Evolutionary conservation across 2,797 vertebrate genomes (phyloP).

Genomic region (Rhinichthys osculus): DNA sequence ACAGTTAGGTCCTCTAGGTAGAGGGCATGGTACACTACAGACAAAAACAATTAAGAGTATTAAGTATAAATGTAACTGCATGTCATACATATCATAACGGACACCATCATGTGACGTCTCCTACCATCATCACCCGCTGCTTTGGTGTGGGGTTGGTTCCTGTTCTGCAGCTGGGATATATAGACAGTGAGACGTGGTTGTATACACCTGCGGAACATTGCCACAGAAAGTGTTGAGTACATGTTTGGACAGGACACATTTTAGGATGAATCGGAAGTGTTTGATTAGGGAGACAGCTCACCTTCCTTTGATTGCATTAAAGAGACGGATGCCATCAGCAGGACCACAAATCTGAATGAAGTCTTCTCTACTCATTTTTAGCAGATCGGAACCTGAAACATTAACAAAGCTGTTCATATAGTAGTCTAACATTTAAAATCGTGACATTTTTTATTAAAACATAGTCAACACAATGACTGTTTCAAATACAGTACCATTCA

Average conservation of each 20-base stretch:
- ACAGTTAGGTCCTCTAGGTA: slow-evolving; percentile 78
- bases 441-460: not conserved
- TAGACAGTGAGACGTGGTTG: slow-evolving; percentile 93
- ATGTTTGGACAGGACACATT: slow-evolving; percentile 19
- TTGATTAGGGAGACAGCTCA: slow-evolving; percentile 65
- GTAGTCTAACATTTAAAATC: not conserved
- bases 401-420: not conserved
- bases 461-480: not conserved
- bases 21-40: slow-evolving; percentile 77
- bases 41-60: slow-evolving; percentile 22
- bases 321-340: slow-evolving; percentile 94
- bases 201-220: slow-evolving; percentile 75
- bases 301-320: slow-evolving; percentile 94
- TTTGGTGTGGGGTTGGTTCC: slow-evolving; percentile 77
- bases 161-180: slow-evolving; percentile 88
- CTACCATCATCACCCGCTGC: slow-evolving; percentile 75
- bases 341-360: slow-evolving; percentile 94
- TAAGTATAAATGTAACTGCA: not conserved
- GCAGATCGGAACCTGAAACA: slow-evolving; percentile 88
- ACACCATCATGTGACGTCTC: slow-evolving; percentile 11
- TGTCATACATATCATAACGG: not conserved
- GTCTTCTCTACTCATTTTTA: slow-evolving; percentile 93
- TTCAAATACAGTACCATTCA: not conserved
- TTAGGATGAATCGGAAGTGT: not conserved
- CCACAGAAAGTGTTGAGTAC: not conserved